Evolutionary conservation across 2,113 vertebrate species (phyloP), one percentile per base, ranked within the genome.

Genomic region (Dolichallabes microphthalmus): DNA sequence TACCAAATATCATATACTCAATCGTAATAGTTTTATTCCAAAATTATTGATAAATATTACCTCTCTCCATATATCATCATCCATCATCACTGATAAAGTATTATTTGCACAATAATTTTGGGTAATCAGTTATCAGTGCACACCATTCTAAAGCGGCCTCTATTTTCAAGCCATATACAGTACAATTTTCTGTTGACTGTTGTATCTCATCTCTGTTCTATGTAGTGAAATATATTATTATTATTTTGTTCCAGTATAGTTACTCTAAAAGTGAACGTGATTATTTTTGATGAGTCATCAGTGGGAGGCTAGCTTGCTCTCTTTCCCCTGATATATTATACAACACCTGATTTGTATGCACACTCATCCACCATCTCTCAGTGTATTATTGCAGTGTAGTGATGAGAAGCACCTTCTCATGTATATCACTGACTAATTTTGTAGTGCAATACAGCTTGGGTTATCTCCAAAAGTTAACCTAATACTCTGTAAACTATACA

Each of bases 321-420:
- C n/a, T 35, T 64, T 64, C 5, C 27, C 39, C 39, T 50, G 77
- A 30, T 60, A 74, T 68, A 75, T 27, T 80, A 35, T 52, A 66
- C 30, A 11, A 30, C n/a, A 25, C n/a, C n/a, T 82, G 64, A 82
- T 87, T 82, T 77, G 52, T 77, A 73, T 87, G 86, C 69, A 68
- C 30, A 30, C 69, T 85, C 83, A 82, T 30, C 32, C 22, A 68
- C 39, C 75, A 77, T 66, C 30, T 20, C 52, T 57, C 57, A 45
- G 80, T 57, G 50, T 81, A 74, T 45, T 45, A 45, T 45, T 76
- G 80, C 35, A 82, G 74, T 30, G 35, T 53, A 66, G 58, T 69
- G 32, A 58, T 66, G 75, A 73, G 55, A 68, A 57, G 85, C 27
- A 22, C 35, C 4, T 32, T 27, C 19, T 61, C 74, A 68, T 30